Evolutionary conservation across 2,888 invertebrate genomes (phyloP).

Genomic region (Muscina levida): DNA sequence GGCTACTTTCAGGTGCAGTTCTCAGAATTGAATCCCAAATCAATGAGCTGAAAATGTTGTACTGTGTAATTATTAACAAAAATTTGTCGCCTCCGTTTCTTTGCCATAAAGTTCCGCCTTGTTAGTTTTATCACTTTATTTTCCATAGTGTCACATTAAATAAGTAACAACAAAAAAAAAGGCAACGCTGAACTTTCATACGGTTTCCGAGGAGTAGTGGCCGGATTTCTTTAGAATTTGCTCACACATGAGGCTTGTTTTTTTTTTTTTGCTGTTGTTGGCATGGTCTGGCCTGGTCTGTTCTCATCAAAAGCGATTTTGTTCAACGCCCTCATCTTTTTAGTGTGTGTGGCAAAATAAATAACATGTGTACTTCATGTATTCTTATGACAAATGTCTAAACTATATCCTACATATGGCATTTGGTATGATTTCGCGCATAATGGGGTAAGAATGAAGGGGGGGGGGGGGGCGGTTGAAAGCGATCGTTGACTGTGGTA

Average conservation of each 20-base stretch:
- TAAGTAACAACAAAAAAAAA: neutral
- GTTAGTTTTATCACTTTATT: constrained; percentile 45
- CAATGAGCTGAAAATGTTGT: too few relatives aligned
- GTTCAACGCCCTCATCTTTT: constrained; percentile 58
- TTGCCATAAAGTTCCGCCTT: constrained; percentile 42
- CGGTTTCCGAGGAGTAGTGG: neutral
- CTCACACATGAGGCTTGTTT: constrained; percentile 25
- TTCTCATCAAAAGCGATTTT: constrained; percentile 25
- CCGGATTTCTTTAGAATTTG: constrained; percentile 33
- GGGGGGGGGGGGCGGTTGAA: too few relatives aligned
- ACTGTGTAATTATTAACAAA: too few relatives aligned
- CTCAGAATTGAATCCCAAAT: too few relatives aligned
- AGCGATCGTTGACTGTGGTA: too few relatives aligned
- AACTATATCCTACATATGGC: constrained; percentile 47
- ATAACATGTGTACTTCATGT: constrained; percentile 60
- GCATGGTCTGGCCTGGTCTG: neutral
- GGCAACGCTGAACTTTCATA: constrained; percentile 9
- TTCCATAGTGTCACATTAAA: neutral
- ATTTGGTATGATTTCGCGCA: too few relatives aligned
- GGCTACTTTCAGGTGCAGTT: too few relatives aligned
- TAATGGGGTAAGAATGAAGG: too few relatives aligned
- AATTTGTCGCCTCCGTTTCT: constrained; percentile 12
- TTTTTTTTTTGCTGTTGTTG: too few relatives aligned
- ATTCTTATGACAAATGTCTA: constrained; percentile 63
- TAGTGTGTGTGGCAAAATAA: neutral